These are phyloP conservation scores for Helogale parvula DNA, from an alignment of 2,113 vertebrate genomes.

Conservation along the genomic window DNA sequence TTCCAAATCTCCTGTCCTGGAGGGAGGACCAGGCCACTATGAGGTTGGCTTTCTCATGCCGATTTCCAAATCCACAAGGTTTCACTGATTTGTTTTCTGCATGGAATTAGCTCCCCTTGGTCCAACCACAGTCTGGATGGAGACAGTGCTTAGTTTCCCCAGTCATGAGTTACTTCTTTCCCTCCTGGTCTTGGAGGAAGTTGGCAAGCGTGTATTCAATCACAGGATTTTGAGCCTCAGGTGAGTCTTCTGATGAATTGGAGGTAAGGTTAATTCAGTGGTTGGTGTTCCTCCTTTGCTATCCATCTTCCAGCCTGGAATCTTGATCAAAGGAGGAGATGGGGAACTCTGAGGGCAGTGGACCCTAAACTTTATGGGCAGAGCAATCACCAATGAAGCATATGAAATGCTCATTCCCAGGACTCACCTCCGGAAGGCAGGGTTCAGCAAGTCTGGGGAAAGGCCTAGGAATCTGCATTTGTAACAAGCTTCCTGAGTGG, in stretches of 20 bases:
- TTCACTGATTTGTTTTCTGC: slow-evolving; percentile 58
- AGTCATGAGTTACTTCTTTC: slow-evolving; percentile 17
- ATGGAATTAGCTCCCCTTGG: neutral
- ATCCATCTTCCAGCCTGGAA: neutral
- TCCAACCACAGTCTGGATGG: slow-evolving; percentile 42
- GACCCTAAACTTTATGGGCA: neutral
- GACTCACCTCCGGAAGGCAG: neutral
- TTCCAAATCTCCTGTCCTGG: slow-evolving; percentile 8
- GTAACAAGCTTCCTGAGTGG: neutral
- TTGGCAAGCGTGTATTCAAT: slow-evolving; percentile 2
- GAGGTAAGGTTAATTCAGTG: neutral
- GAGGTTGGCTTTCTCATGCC: slow-evolving; percentile 46
- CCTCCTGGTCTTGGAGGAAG: slow-evolving; percentile 44
- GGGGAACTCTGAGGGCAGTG: neutral
- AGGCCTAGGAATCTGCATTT: neutral
- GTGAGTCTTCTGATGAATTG: neutral
- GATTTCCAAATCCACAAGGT: slow-evolving; percentile 68
- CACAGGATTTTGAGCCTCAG: neutral
- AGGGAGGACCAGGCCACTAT: neutral
- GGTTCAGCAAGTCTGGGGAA: neutral
- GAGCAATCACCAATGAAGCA: neutral
- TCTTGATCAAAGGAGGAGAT: neutral
- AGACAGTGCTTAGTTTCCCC: slow-evolving; percentile 16
- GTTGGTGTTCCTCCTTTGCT: neutral
- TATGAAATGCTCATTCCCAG: neutral